phyloP scores from a whole-genome alignment of 92 coral and sea anemone species.

The Palythoa grandiflora region DNA sequence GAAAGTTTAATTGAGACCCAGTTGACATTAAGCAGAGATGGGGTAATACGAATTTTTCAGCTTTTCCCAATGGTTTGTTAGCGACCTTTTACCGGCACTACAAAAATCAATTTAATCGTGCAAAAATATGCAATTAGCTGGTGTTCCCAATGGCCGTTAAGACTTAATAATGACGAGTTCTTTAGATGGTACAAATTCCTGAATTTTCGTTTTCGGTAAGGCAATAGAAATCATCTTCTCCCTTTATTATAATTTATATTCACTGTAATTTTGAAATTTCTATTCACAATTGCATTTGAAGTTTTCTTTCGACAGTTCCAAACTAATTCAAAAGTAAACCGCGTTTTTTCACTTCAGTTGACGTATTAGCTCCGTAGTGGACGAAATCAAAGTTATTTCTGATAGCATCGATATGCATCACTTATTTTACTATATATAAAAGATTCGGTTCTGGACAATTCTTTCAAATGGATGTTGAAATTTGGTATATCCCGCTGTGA shows the following conservation, averaged over 20 bases:
- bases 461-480: neutral
- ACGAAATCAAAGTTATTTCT: neutral
- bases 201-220: neutral
- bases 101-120: neutral
- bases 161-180: slow-evolving; percentile 19
- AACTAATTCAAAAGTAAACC: neutral
- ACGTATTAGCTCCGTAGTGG: neutral
- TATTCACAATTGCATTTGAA: neutral
- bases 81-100: neutral
- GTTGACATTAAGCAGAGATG: neutral
- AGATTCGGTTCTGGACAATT: slow-evolving; percentile 12
- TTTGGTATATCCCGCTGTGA: neutral
- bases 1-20: neutral
- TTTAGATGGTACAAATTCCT: slow-evolving; percentile 10
- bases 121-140: slow-evolving; percentile 2
- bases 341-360: neutral
- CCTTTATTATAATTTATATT: neutral
- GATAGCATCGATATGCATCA: slow-evolving; percentile 6
- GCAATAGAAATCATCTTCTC: neutral
- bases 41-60: neutral
- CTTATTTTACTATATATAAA: neutral
- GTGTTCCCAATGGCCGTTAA: neutral
- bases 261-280: neutral
- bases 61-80: neutral
- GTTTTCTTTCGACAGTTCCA: neutral